These are phyloP conservation scores for Idaea straminata DNA, from an alignment of 2,888 invertebrate genomes.

Conservation along the genomic window DNA sequence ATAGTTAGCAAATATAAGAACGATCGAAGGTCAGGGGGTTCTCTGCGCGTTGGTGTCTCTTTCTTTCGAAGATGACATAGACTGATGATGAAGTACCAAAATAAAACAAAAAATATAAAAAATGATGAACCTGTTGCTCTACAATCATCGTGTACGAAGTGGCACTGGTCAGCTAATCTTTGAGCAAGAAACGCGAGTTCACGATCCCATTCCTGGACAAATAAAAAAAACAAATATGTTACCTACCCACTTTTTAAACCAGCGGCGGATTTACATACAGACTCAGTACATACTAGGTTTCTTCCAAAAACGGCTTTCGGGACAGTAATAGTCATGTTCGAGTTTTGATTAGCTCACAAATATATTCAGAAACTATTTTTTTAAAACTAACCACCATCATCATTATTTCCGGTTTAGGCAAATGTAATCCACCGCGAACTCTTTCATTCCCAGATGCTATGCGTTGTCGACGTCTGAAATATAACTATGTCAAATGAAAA, in stretches of 20 bases:
- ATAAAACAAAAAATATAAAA: too few species aligned
- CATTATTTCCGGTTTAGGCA: slow-evolving; percentile 64
- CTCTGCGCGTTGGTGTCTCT: too few species aligned
- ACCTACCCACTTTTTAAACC: neutral
- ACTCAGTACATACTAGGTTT: too few species aligned
- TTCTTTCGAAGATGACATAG: too few species aligned
- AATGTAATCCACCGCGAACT: slow-evolving; percentile 53
- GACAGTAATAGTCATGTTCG: too few species aligned
- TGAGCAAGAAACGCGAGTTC: slow-evolving; percentile 65
- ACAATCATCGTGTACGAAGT: slow-evolving; percentile 68
- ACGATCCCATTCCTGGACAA: slow-evolving; percentile 62
- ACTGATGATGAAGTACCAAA: neutral
- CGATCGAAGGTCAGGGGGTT: too few species aligned
- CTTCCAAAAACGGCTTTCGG: too few species aligned
- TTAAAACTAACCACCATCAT: slow-evolving; percentile 70
- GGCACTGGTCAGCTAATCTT: slow-evolving; percentile 65
- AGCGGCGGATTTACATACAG: too few species aligned
- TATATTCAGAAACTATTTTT: too few species aligned
- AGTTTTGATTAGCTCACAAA: too few species aligned
- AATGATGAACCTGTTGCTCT: slow-evolving; percentile 58
- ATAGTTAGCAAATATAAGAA: too few species aligned
- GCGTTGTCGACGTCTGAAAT: slow-evolving; percentile 56
- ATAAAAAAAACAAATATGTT: neutral
- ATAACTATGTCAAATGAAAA: too few species aligned
- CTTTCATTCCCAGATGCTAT: slow-evolving; percentile 60